phyloP scores from a whole-genome alignment of 2,888 invertebrate genomes.

The Ichneumon xanthorius region DNA sequence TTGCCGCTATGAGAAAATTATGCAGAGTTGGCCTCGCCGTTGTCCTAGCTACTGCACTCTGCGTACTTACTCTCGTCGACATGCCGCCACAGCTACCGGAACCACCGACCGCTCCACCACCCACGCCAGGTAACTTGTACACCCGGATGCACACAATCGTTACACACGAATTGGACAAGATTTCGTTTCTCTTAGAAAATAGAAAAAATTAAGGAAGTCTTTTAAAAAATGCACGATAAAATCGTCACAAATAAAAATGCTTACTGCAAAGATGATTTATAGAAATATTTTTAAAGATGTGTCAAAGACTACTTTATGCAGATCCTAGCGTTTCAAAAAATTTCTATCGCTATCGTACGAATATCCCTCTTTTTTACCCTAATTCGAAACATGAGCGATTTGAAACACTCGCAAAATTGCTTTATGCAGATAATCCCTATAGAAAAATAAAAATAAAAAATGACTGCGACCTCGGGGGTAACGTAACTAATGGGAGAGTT shows the following conservation, averaged over 20 bases:
- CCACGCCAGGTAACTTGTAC: constrained; percentile 80
- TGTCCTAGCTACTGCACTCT: constrained; percentile 81
- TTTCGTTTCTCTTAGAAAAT: neutral
- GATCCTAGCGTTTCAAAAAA: no score
- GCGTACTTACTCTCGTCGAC: constrained; percentile 81
- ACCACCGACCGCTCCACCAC: constrained; percentile 79
- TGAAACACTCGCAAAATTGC: neutral
- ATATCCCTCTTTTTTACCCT: no score
- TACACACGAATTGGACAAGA: constrained; percentile 7
- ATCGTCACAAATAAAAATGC: neutral
- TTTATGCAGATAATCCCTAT: neutral
- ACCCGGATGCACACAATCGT: constrained; percentile 30
- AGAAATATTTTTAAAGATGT: neutral
- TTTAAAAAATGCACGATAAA: neutral
- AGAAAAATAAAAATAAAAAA: neutral
- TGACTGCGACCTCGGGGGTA: neutral
- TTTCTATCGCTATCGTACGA: no score
- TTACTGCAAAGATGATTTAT: neutral
- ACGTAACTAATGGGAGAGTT: constrained; percentile 11
- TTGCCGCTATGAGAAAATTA: constrained; percentile 79
- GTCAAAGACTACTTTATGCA: neutral
- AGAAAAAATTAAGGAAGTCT: neutral
- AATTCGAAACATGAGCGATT: no score
- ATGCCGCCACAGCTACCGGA: constrained; percentile 82
- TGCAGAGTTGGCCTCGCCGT: constrained; percentile 82